Conservation (phyloP, 2,888 invertebrate genomes). For the Dynastes maya region DNA sequence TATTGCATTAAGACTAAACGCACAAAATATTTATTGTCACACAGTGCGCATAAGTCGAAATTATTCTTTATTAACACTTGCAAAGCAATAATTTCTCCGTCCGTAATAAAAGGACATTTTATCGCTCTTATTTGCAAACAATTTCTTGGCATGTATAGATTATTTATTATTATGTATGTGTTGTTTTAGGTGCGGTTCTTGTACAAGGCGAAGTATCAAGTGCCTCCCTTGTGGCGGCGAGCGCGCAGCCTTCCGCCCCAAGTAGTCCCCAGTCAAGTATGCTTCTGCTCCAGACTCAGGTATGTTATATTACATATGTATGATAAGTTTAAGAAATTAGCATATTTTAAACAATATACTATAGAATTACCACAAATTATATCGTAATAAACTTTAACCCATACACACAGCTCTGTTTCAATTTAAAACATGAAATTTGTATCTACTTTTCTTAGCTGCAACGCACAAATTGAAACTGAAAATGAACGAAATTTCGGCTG, state of each 20-base stretch:
- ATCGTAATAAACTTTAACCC: not conserved
- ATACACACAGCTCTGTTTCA: too few relatives aligned
- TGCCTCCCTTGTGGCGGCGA: conserved; percentile 70
- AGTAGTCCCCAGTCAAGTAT: conserved; percentile 84
- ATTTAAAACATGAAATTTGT: too few relatives aligned
- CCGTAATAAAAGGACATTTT: conserved; percentile 31
- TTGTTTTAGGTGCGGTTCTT: conserved; percentile 67
- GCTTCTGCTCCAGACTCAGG: conserved; percentile 95
- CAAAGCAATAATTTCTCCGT: conserved; percentile 19
- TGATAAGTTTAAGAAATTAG: not conserved
- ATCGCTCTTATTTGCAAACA: conserved; percentile 28
- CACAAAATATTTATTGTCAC: conserved; percentile 28
- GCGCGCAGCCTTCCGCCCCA: conserved; percentile 76
- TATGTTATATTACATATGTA: conserved; percentile 68
- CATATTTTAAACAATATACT: too few relatives aligned
- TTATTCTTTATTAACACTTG: conserved; percentile 37
- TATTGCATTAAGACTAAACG: conserved; percentile 36
- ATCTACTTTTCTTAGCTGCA: too few relatives aligned
- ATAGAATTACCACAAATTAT: not conserved
- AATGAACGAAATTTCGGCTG: too few relatives aligned
- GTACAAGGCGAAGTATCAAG: conserved; percentile 69
- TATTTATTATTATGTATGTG: conserved; percentile 37
- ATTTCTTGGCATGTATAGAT: conserved; percentile 17
- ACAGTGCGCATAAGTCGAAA: conserved; percentile 36
- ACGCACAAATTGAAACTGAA: too few relatives aligned